phyloP scores from a whole-genome alignment of 2,113 vertebrate species.

The Ceyx margarethae region DNA sequence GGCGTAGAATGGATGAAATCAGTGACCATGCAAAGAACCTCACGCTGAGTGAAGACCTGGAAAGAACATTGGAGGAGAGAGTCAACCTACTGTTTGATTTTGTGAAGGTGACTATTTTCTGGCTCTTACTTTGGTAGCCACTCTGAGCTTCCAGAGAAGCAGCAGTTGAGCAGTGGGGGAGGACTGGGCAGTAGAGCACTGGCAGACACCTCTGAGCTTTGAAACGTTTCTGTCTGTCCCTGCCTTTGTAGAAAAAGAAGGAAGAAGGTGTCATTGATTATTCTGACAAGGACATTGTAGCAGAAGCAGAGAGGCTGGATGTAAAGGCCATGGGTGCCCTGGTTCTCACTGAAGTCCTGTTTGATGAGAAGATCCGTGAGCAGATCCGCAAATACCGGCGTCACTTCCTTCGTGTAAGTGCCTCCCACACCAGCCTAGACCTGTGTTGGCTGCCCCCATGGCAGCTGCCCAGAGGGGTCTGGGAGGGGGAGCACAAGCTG shows the following conservation, averaged over 20 bases:
- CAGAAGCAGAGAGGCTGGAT: conserved; percentile 96
- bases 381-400: conserved; percentile 97
- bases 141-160: not conserved
- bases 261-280: conserved; percentile 87
- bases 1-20: conserved; percentile 96
- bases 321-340: conserved; percentile 96
- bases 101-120: conserved; percentile 82
- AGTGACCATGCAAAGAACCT: conserved; percentile 95
- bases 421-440: too few species aligned
- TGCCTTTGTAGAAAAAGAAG: conserved; percentile 86
- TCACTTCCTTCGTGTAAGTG: conserved; percentile 90
- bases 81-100: conserved; percentile 97
- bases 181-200: rapidly evolving
- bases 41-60: conserved; percentile 92
- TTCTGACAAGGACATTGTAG: conserved; percentile 94
- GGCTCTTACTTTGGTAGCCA: not conserved
- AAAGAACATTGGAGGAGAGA: conserved; percentile 90
- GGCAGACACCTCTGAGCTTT: not conserved
- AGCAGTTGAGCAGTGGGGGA: not conserved
- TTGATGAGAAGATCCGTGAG: conserved; percentile 93
- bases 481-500: not conserved
- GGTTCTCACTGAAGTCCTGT: conserved; percentile 96
- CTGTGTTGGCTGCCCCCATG: too few species aligned
- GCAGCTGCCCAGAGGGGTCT: not conserved
- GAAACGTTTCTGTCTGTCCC: not conserved